phyloP scores from a whole-genome alignment of 2,888 invertebrate genomes.

The Anthophora plumipes region DNA sequence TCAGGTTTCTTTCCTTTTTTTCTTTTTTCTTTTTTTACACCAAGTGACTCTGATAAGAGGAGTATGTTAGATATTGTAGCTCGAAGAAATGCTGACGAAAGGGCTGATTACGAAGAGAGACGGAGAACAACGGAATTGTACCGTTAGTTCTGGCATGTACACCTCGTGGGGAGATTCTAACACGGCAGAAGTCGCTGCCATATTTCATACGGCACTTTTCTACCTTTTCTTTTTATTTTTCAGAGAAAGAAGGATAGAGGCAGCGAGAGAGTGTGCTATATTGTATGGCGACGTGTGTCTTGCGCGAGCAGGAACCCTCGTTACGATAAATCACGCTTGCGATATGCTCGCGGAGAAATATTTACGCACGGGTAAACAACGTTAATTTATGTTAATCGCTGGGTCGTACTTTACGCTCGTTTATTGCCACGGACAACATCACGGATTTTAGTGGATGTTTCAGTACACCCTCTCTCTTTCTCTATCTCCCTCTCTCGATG shows the following conservation, averaged over 20 bases:
- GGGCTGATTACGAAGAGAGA: conserved; percentile 18
- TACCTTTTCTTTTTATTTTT: conserved; percentile 51
- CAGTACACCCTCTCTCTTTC: conserved; percentile 19
- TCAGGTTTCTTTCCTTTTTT: conserved; percentile 18
- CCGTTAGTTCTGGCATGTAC: conserved; percentile 50
- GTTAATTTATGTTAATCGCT: conserved; percentile 59
- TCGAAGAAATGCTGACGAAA: conserved; percentile 40
- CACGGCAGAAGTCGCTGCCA: conserved; percentile 39
- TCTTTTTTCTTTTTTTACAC: too few relatives aligned
- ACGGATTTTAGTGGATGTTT: conserved; percentile 28
- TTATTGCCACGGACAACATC: conserved; percentile 36
- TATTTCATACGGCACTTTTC: conserved; percentile 55
- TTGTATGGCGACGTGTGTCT: conserved; percentile 25
- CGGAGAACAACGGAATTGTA: neutral
- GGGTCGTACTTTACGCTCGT: conserved; percentile 46
- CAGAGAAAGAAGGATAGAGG: neutral
- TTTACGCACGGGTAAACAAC: conserved; percentile 59
- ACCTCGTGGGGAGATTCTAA: conserved; percentile 41
- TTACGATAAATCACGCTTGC: conserved; percentile 59
- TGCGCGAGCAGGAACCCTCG: conserved; percentile 37
- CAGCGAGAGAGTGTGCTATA: neutral
- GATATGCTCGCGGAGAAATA: conserved; percentile 46
- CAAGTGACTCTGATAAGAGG: conserved; percentile 32
- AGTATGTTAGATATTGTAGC: neutral
- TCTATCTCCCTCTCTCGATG: neutral